Evolutionary conservation across 2,888 invertebrate species (phyloP), one percentile per base, ranked within the genome.

Genomic region (Chrysotoxum bicinctum): DNA sequence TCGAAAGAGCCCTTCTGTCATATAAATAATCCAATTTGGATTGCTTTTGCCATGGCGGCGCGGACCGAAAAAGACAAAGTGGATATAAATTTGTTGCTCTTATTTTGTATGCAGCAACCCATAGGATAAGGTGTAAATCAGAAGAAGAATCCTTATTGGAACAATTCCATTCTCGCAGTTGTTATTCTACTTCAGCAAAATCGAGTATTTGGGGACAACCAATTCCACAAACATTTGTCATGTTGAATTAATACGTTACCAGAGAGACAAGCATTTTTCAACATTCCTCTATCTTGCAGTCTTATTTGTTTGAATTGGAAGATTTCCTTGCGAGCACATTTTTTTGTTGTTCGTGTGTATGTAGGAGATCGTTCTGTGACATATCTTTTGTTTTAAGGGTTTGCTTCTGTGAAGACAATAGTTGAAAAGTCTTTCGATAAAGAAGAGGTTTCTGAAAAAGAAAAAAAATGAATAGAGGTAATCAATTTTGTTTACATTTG

Each of bases 211-310:
- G 48, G 45, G 37, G 40, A 48, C 62, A 69, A 69, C 62, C 69
- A 52, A 52, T 64, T 40, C 68, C 60, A 56, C 58, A 32, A 60
- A 45, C 52, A 68, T 75, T 79, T 80, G 84, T 80, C 75, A 84
- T 60, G 75, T 43, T 54, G 72, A 80, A 84, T 76, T 84, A 79
- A 84, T 79, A 75, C 74, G 66, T 84, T 80, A 80, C 75, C 76
- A 70, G 66, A 62, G 50, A 73, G 58, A 73, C 35, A 66, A 72
- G 30, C 21, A 56, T 75, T 69, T 79, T 64, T 40, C n/a, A 30
- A 37, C 48, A 40, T 62, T 50, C 26, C 23, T 12, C 19, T n/a
- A 43, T 45, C 64, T 32, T 45, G 64, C 60, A 16, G 52, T 50
- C 21, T 58, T 35, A n/a, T 19, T 72, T 50, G 58, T 35, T 32